phyloP scores from a whole-genome alignment of 2,797 vertebrate species.

The Anisognathus igniventris region DNA sequence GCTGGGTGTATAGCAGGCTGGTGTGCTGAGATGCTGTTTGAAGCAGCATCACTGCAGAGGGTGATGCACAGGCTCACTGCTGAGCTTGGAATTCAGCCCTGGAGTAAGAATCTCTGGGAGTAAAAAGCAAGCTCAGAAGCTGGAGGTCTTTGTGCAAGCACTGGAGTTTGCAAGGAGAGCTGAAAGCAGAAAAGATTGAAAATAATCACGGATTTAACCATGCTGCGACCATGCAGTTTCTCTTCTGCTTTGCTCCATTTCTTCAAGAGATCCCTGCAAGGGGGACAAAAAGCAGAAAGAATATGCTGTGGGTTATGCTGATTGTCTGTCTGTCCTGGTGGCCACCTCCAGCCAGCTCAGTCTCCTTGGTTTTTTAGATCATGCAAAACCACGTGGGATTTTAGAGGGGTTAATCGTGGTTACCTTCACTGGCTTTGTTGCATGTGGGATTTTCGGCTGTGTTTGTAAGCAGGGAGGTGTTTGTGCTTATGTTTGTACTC shows the following conservation, averaged over 20 bases:
- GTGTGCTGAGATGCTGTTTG: not conserved
- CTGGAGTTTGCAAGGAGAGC: not conserved
- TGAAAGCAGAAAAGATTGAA: not conserved
- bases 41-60: not conserved
- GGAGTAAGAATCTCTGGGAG: not conserved
- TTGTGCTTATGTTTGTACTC: not conserved
- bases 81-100: not conserved
- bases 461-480: not conserved
- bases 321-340: not conserved
- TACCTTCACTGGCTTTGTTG: not conserved
- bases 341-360: not conserved
- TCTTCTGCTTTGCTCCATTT: not conserved
- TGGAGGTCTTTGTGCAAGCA: not conserved
- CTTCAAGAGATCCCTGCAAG: not conserved
- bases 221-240: rapidly evolving
- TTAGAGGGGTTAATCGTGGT: rapidly evolving
- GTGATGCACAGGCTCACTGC: not conserved
- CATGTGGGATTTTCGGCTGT: not conserved
- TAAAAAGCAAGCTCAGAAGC: not conserved
- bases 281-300: not conserved
- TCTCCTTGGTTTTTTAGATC: too few relatives aligned
- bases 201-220: not conserved
- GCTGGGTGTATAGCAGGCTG: not conserved
- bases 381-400: rapidly evolving
- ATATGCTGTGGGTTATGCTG: rapidly evolving